phyloP scores from a whole-genome alignment of 2,797 vertebrate genomes.

The Danio albolineatus region DNA sequence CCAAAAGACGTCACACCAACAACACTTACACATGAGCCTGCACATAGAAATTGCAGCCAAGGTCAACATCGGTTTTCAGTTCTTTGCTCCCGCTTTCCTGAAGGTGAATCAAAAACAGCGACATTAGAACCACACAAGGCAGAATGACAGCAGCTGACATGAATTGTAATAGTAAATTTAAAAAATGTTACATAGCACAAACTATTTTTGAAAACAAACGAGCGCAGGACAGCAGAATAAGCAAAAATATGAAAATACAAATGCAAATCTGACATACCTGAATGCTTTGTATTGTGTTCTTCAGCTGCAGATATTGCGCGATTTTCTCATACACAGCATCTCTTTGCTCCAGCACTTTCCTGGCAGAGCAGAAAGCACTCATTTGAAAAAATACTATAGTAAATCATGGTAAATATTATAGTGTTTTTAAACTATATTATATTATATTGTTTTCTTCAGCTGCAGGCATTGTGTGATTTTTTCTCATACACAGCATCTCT shows the following conservation, averaged over 20 bases:
- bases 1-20: not conserved
- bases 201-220: not conserved
- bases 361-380: slow-evolving; percentile 59
- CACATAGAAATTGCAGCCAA: slow-evolving; percentile 91
- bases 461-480: too few species aligned
- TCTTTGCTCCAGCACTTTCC: slow-evolving; percentile 86
- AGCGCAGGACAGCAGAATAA: not conserved
- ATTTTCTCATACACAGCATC: slow-evolving; percentile 89
- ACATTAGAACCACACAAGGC: not conserved
- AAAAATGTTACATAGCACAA: not conserved
- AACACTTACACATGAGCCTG: slow-evolving; percentile 87
- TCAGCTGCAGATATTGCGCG: too few species aligned
- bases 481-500: slow-evolving; percentile 88
- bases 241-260: not conserved
- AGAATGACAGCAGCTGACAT: not conserved
- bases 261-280: slow-evolving; percentile 74
- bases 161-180: not conserved
- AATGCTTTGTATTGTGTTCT: slow-evolving; percentile 82
- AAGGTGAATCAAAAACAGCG: slow-evolving; percentile 26
- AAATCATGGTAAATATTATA: too few species aligned
- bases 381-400: too few species aligned
- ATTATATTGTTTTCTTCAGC: too few species aligned
- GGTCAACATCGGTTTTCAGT: slow-evolving; percentile 87
- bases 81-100: slow-evolving; percentile 78
- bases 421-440: too few species aligned